These are phyloP conservation scores for Zaprionus camerounensis DNA, from an alignment of 1,140 invertebrate genomes.

Conservation along the genomic window DNA sequence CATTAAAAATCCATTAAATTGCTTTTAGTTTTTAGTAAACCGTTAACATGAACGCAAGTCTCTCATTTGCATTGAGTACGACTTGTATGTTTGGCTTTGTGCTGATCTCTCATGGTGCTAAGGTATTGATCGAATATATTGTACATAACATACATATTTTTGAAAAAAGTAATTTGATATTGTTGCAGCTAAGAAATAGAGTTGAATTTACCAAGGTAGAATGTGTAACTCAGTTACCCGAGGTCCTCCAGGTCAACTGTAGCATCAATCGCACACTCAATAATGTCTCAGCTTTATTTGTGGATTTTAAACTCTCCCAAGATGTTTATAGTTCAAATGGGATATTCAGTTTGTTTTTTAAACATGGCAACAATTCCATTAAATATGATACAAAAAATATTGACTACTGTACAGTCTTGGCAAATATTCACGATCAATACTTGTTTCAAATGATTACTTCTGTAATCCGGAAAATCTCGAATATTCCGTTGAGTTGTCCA, in stretches of 20 bases:
- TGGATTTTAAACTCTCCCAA: background rate
- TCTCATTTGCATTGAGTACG: background rate
- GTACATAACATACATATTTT: background rate
- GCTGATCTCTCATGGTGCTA: background rate
- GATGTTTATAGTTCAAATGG: slow-evolving; percentile 27
- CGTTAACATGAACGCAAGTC: slow-evolving; percentile 1
- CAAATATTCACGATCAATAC: slow-evolving; percentile 6
- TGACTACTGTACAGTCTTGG: slow-evolving; percentile 35
- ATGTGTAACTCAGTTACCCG: background rate
- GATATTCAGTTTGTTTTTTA: slow-evolving; percentile 14
- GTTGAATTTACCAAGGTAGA: background rate
- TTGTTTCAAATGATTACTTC: slow-evolving; percentile 27
- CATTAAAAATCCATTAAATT: background rate
- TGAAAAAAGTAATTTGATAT: background rate
- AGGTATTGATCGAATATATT: background rate
- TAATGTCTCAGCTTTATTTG: background rate
- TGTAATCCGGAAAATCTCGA: slow-evolving; percentile 29
- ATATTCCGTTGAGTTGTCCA: slow-evolving; percentile 43
- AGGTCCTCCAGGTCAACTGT: background rate
- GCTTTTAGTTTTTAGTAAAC: background rate
- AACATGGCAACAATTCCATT: background rate
- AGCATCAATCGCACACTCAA: background rate
- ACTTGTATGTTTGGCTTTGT: background rate
- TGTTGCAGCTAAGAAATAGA: background rate
- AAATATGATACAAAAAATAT: slow-evolving; percentile 39